Base-by-base conservation (phyloP, 30 jellyfish, hydroid and myxozoan genomes). In the Cassiopea xamachana region DNA sequence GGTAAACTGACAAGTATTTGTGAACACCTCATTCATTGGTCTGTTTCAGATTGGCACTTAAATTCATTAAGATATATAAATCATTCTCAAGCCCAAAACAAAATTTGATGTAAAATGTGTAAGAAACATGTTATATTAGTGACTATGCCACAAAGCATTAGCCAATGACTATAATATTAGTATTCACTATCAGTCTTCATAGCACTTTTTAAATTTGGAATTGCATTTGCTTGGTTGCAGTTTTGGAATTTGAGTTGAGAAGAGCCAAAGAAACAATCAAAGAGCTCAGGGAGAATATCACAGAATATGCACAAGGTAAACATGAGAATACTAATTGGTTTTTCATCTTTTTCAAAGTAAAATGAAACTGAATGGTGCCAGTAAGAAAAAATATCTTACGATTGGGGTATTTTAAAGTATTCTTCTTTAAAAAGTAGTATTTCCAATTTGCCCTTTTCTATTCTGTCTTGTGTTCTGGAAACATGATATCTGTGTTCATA, bases 231-330 rank as follows among this genome's bases (percentile, higher is more conserved):
- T 27, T 27, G 39, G 55, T 60, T 69, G 7, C 68, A 95, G 99
- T 95, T 18, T 84, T 95, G 62, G 99, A 95, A 80, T 95, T 91
- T 87, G 99, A 95, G 84, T 80, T 95, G 91, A 73, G 99, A 67
- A 87, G 93, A 85, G 99, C 99, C 72, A 95, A 87, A 81, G 99
- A 95, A 60, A 95, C 99, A 67, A 95, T 95, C 84, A 93, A 95
- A 73, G 99, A 95, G 74, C 90, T 95, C 50, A 90, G 99, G 27
- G 97, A 91, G 64, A 91, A 89, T 59, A 78, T 95, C 67, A 95
- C 99, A 74, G 98, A 95, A 69, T 84, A 92, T 82, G 94, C 99
- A 5, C 75, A 97, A 86, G 99, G 99, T 94, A 9, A 4, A 45
- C 5, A 14, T 18, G 50, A 71, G 14, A 19, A 67, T 15, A 4